A percentile compares a stretch with the other conserved stretches of the same genome.
Conservation (phyloP, 2,888 invertebrate genomes). For the Leptopilina myrica region DNA sequence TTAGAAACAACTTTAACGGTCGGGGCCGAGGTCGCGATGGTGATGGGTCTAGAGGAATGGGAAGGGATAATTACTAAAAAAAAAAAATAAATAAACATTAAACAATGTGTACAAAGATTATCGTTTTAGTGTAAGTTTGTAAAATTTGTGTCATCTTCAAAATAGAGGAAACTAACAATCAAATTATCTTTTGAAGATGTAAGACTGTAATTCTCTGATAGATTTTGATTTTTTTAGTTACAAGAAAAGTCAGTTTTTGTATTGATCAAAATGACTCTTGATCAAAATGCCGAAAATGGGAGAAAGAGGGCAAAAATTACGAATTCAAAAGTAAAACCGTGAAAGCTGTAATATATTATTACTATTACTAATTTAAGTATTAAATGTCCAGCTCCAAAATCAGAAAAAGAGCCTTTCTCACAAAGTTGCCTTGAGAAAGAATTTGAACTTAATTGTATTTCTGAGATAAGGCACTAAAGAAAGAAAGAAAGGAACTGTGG, state of each 20-base stretch:
- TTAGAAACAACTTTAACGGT: conserved; percentile 47
- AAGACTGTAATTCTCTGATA: not conserved
- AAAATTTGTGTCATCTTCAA: not conserved
- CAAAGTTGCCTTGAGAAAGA: conserved; percentile 41
- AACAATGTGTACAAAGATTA: conserved; percentile 1
- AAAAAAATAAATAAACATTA: conserved; percentile 4
- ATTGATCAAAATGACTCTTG: not conserved
- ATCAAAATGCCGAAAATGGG: not conserved
- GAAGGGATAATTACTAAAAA: conserved; percentile 48
- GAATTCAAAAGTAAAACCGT: not conserved
- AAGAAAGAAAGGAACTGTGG: conserved; percentile 12
- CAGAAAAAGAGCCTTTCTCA: conserved; percentile 23
- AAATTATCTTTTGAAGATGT: not conserved
- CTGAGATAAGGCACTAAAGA: conserved; percentile 15
- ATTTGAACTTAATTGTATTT: conserved; percentile 15
- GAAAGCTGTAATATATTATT: conserved; percentile 27
- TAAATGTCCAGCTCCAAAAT: not conserved
- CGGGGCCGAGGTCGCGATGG: conserved; percentile 47
- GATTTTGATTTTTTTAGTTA: not conserved
- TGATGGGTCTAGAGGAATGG: conserved; percentile 47
- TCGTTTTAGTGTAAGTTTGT: not conserved
- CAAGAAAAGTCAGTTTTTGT: not conserved
- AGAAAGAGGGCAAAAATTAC: not conserved
- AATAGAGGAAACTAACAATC: not conserved
- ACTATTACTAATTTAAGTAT: conserved; percentile 1